phyloP scores from a whole-genome alignment of 2,113 vertebrate species.

The Leptosomus discolor region DNA sequence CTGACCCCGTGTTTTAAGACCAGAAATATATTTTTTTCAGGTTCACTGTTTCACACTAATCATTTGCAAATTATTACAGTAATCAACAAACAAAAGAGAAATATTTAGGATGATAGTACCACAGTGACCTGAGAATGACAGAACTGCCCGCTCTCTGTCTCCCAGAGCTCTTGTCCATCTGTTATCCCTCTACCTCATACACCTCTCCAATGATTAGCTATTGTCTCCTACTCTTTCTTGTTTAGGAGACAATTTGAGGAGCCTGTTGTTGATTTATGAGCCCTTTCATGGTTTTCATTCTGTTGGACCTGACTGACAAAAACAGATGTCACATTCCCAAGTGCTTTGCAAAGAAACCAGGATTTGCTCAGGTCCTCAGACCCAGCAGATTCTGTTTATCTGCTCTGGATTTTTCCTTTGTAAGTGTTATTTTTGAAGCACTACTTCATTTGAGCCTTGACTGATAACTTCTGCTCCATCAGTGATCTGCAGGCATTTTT shows the following conservation, averaged over 20 bases:
- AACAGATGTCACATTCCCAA: conserved; percentile 25
- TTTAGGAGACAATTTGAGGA: neutral
- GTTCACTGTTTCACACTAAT: neutral
- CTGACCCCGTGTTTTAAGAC: neutral
- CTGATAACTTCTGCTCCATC: neutral
- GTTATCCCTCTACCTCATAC: neutral
- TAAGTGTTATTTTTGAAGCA: neutral
- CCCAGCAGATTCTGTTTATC: neutral
- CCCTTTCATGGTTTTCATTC: neutral
- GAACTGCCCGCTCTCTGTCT: neutral
- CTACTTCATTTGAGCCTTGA: neutral
- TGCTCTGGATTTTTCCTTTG: neutral
- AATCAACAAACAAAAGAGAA: neutral
- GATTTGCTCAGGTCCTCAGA: neutral
- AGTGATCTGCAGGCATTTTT: neutral
- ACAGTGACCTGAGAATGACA: neutral
- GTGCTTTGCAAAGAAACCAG: neutral
- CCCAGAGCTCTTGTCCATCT: neutral
- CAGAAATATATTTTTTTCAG: neutral
- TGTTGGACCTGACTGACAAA: neutral
- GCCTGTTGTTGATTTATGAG: neutral
- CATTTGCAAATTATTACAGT: neutral
- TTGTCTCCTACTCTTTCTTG: neutral
- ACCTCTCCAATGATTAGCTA: neutral
- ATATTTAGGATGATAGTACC: neutral